These are phyloP conservation scores for Myanophis thanlyinensis DNA, from an alignment of 2,113 vertebrate species.

Conservation along the genomic window DNA sequence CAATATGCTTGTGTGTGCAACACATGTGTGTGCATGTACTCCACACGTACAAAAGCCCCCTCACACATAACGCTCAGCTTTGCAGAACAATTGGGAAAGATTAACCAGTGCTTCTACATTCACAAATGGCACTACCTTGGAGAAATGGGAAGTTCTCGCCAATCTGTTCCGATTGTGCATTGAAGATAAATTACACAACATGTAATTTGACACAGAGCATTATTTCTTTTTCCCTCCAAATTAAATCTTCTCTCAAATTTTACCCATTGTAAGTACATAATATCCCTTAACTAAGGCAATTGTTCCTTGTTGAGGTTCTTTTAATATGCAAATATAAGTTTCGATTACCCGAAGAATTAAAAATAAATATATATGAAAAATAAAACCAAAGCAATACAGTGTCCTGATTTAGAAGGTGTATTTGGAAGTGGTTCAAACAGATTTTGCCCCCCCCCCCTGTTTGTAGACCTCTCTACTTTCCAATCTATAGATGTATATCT, in stretches of 20 bases:
- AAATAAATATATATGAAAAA: slow-evolving; percentile 38
- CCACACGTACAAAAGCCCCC: not conserved
- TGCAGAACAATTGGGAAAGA: not conserved
- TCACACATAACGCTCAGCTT: not conserved
- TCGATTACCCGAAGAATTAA: slow-evolving; percentile 17
- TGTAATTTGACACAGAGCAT: slow-evolving; percentile 48
- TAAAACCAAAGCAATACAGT: not conserved
- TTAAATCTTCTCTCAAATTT: slow-evolving; percentile 50
- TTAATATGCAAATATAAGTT: slow-evolving; percentile 13
- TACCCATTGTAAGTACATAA: slow-evolving; percentile 37
- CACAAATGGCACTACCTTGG: not conserved
- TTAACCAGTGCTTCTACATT: not conserved
- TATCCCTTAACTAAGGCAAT: slow-evolving; percentile 38
- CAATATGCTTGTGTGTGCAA: slow-evolving; percentile 34
- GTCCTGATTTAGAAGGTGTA: not conserved
- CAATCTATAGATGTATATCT: not conserved
- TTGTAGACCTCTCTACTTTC: not conserved
- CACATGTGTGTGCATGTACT: not conserved
- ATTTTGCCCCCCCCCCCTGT: not conserved
- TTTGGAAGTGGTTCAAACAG: not conserved
- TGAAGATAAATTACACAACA: slow-evolving; percentile 43
- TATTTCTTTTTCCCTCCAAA: slow-evolving; percentile 5
- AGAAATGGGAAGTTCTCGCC: not conserved
- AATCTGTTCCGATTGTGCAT: slow-evolving; percentile 32
- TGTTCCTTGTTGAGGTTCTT: slow-evolving; percentile 21